Conservation (phyloP, 2,797 vertebrate genomes). For the Channallabes apus region DNA sequence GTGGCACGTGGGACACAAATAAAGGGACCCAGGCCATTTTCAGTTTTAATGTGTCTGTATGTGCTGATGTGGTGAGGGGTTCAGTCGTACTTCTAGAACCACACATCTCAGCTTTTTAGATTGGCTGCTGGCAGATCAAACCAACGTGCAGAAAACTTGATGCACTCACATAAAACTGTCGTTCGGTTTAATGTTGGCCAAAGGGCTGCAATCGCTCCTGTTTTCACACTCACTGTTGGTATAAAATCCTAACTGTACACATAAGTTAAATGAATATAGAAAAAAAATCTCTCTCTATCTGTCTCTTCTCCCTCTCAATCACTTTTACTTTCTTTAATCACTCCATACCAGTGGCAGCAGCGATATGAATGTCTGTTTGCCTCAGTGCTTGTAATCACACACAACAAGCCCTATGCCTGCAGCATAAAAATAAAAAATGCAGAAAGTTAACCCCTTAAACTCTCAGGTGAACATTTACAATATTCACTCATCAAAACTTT, state of each 20-base stretch:
- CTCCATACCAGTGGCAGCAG: neutral
- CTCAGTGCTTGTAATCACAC: conserved; percentile 11
- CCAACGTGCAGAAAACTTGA: conserved; percentile 9
- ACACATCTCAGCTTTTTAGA: neutral
- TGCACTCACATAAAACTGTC: conserved; percentile 24
- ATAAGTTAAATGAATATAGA: conserved; percentile 10
- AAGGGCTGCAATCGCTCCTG: conserved; percentile 30
- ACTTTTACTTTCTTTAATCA: conserved; percentile 24
- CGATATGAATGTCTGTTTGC: neutral
- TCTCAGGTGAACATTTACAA: neutral
- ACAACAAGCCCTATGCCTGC: neutral
- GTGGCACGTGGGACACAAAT: conserved; percentile 12
- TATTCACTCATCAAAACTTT: neutral
- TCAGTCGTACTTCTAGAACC: conserved; percentile 13
- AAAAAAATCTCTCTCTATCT: neutral
- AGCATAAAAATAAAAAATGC: neutral
- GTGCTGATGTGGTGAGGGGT: conserved; percentile 21
- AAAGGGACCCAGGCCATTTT: conserved; percentile 23
- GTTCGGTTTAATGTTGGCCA: conserved; percentile 12
- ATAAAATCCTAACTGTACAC: conserved; percentile 18
- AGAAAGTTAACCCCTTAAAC: neutral
- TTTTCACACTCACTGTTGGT: conserved; percentile 2
- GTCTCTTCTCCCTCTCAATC: neutral
- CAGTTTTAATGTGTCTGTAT: conserved; percentile 25
- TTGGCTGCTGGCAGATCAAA: neutral